A percentile compares a stretch with the other conserved stretches of the same genome.
Conservation (phyloP, 2,888 invertebrate genomes). For the Acrobasis consociella region DNA sequence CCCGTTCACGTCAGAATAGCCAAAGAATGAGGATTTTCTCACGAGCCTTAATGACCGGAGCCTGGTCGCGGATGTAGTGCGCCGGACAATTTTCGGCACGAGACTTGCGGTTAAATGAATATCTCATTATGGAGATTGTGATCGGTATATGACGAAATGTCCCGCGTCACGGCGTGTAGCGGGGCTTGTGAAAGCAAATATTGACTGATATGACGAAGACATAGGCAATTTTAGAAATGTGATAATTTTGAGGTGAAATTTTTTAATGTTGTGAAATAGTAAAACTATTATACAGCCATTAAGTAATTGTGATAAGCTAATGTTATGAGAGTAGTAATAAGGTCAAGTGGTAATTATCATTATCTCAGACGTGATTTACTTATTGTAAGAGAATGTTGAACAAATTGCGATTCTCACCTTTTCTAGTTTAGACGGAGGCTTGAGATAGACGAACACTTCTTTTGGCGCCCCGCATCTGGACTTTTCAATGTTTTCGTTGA, state of each 20-base stretch:
- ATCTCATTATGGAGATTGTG: constrained; percentile 1
- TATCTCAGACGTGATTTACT: not conserved
- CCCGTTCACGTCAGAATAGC: constrained; percentile 42
- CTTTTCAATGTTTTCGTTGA: constrained; percentile 62
- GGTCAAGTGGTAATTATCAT: constrained; percentile 36
- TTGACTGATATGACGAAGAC: constrained; percentile 16
- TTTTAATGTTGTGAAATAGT: constrained; percentile 34
- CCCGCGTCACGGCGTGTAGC: constrained; percentile 7
- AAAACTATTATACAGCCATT: constrained; percentile 19
- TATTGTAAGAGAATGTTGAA: not conserved
- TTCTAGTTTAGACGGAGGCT: constrained; percentile 57
- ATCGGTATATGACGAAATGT: constrained; percentile 13
- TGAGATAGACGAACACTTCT: constrained; percentile 65
- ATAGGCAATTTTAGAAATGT: constrained; percentile 1
- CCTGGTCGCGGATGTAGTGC: constrained; percentile 41
- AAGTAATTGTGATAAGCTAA: constrained; percentile 22
- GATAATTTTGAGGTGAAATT: constrained; percentile 8
- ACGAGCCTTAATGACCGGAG: constrained; percentile 50
- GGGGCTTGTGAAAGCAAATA: constrained; percentile 12
- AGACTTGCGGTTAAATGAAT: constrained; percentile 12
- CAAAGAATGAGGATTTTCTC: constrained; percentile 60
- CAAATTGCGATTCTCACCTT: constrained; percentile 51
- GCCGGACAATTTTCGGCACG: constrained; percentile 15
- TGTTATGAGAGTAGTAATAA: constrained; percentile 32
- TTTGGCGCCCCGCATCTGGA: constrained; percentile 70